Conservation (phyloP, 2,888 invertebrate genomes). For the Xestobium rufovillosum region DNA sequence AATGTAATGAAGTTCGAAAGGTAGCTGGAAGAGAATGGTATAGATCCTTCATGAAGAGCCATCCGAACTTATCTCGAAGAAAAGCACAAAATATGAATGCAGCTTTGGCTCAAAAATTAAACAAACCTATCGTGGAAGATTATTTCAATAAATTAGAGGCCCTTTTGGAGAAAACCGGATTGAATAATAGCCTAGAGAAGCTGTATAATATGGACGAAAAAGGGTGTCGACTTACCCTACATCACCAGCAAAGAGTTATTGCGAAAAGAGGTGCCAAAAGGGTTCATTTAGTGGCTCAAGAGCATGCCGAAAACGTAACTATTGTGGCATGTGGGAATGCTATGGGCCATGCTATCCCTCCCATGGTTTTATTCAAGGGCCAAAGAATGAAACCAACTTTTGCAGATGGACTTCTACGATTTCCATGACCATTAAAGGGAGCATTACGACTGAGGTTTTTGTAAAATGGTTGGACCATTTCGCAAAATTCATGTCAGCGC, state of each 20-base stretch:
- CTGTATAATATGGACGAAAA: slow-evolving; percentile 29
- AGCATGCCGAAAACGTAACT: slow-evolving; percentile 31
- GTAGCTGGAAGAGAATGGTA: slow-evolving; percentile 14
- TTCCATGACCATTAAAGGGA: slow-evolving; percentile 17
- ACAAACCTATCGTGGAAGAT: slow-evolving; percentile 18
- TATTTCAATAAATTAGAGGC: slow-evolving; percentile 23
- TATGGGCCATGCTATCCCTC: slow-evolving; percentile 21
- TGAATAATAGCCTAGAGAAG: slow-evolving; percentile 21
- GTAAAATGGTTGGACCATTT: slow-evolving; percentile 25
- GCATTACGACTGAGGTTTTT: slow-evolving; percentile 18
- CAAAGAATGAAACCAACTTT: slow-evolving; percentile 18
- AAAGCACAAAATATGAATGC: slow-evolving; percentile 25
- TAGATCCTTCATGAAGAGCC: slow-evolving; percentile 11
- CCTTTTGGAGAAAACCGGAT: slow-evolving; percentile 19
- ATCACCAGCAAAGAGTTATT: slow-evolving; percentile 17
- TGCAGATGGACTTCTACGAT: slow-evolving; percentile 22
- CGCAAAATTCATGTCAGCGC: slow-evolving; percentile 21
- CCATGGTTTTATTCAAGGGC: slow-evolving; percentile 26
- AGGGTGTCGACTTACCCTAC: slow-evolving; percentile 23
- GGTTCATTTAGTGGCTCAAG: slow-evolving; percentile 27
- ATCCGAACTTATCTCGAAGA: slow-evolving; percentile 18
- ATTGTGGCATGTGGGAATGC: slow-evolving; percentile 29
- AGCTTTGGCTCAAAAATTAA: slow-evolving; percentile 23
- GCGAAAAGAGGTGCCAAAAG: slow-evolving; percentile 16
- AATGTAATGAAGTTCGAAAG: too few relatives aligned